A percentile compares a stretch with the other conserved stretches of the same genome.
Evolutionary conservation across 1,140 invertebrate genomes (phyloP).

Genomic region (Oryctes rhinoceros): DNA sequence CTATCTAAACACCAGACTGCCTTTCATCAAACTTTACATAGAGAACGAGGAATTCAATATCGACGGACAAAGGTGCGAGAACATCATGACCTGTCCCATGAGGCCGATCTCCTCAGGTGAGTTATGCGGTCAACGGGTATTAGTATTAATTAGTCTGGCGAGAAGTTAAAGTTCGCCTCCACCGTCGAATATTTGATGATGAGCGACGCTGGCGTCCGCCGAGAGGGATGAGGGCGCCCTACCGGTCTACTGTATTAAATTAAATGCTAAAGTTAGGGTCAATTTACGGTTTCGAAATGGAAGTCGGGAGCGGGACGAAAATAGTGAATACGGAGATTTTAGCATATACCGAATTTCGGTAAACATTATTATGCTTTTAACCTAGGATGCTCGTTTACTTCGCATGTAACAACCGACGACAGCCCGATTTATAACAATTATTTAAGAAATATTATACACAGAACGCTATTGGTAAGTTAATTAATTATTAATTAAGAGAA

Average conservation of each 20-base stretch:
- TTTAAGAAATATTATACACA: too few relatives aligned
- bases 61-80: constrained; percentile 91
- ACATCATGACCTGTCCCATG: constrained; percentile 94
- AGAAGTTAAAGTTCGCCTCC: not conserved
- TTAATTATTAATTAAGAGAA: too few relatives aligned
- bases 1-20: constrained; percentile 83
- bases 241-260: not conserved
- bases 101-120: constrained; percentile 82
- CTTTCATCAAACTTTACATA: constrained; percentile 91
- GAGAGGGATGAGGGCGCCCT: not conserved
- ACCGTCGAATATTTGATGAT: not conserved
- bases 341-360: too few relatives aligned
- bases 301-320: too few relatives aligned
- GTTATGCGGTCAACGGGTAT: not conserved
- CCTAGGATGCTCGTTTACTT: too few relatives aligned
- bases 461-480: too few relatives aligned
- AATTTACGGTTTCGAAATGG: not conserved
- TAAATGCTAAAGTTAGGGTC: not conserved
- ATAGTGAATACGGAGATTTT: too few relatives aligned
- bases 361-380: too few relatives aligned
- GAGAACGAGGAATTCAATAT: constrained; percentile 94
- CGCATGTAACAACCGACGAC: too few relatives aligned
- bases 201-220: not conserved
- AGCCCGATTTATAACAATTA: too few relatives aligned
- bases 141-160: constrained; percentile 7